Evolutionary conservation across 2,797 vertebrate species (phyloP), one percentile per base, ranked within the genome.

Genomic region (Rhinophrynus dorsalis): DNA sequence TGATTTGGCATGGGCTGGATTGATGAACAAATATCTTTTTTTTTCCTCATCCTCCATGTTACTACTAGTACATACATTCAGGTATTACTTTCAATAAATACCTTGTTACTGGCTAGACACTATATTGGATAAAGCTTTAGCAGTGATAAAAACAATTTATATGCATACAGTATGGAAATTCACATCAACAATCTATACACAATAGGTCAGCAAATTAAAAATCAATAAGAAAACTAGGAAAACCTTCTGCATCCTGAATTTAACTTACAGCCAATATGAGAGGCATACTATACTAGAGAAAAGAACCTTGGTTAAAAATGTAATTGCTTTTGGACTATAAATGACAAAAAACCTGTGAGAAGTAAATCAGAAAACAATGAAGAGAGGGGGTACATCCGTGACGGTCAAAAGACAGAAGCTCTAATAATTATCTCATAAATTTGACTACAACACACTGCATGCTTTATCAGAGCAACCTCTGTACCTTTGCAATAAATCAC

Each of bases 391-490:
- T 50, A 20, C 32, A 27, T 45, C 60, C 63, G 50, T 66, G 54
- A 72, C 58, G 61, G 69, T 65, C 69, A 72, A 38, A 51, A 57
- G 51, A 65, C 32, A 26, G 52, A 17, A 29, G 32, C 23, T 13
- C 27, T 62, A 15, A 47, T 44, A 58, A 65, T 66, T 72, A 58
- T 65, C 27, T 20, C 17, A 65, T 65, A 66, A 21, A 72, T 65
- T 66, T 58, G n/a, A 58, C 24, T 65, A 33, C 44, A 68, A 59
- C 42, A 64, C 27, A 42, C 42, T 24, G 33, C 27, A 26, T 20
- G 29, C 20, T 45, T 60, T 66, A 58, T 24, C 52, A 59, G 58
- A 47, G 33, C 44, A 47, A 38, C 54, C 60, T 58, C 52, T 59
- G 54, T 33, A 50, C 32, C n/a, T 72, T 15, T 27, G 54, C 17